phyloP scores from a whole-genome alignment of 2,888 invertebrate species.

The Myopa tessellatipennis region DNA sequence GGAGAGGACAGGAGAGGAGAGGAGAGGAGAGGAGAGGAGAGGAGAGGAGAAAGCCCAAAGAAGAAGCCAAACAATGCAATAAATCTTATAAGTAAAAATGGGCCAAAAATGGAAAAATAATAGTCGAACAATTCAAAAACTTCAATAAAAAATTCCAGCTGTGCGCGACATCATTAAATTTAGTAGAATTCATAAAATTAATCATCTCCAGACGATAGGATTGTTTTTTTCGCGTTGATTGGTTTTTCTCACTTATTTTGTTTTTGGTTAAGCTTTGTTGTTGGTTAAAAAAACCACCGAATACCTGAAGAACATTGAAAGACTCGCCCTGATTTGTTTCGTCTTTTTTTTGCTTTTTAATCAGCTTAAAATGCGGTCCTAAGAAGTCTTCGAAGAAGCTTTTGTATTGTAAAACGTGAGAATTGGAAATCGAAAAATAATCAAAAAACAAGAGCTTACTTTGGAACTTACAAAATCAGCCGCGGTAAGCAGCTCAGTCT shows the following conservation, averaged over 20 bases:
- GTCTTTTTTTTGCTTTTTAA: too few species aligned
- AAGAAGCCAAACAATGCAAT: too few species aligned
- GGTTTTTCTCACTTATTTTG: not conserved
- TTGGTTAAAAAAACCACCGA: too few species aligned
- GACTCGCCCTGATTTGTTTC: too few species aligned
- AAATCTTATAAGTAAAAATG: not conserved
- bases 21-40: not conserved
- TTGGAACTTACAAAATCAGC: too few species aligned
- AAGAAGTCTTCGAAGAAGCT: too few species aligned
- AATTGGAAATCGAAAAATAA: too few species aligned
- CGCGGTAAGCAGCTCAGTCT: too few species aligned
- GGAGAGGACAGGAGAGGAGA: not conserved
- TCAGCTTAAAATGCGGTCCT: too few species aligned
- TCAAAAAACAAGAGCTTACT: too few species aligned
- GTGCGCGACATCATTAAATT: conserved; percentile 37
- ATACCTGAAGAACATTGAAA: too few species aligned
- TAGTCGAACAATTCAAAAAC: not conserved
- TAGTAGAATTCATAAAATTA: conserved; percentile 33
- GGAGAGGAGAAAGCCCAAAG: not conserved
- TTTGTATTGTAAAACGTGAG: too few species aligned
- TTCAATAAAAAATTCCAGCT: conserved; percentile 18
- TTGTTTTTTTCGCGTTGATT: not conserved
- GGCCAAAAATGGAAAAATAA: not conserved
- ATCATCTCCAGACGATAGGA: conserved; percentile 2
- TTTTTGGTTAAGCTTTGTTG: not conserved